Percentiles rank a stretch among this genome's conserved stretches.
Conservation (phyloP, 2,113 vertebrate species). For the Chaetura pelagica region DNA sequence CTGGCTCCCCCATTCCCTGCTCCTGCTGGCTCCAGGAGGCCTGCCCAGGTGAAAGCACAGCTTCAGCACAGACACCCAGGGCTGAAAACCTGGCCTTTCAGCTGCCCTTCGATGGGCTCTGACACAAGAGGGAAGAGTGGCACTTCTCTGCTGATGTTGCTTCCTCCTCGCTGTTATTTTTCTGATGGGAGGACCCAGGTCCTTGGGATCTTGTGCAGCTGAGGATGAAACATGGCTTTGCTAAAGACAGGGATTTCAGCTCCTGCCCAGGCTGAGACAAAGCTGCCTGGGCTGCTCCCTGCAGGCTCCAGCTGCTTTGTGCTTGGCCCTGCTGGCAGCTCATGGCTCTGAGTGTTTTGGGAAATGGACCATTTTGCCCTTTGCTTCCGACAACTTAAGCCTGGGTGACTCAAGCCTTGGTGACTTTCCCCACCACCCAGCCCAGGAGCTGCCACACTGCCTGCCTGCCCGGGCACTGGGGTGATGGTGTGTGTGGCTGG, state of each 20-base stretch:
- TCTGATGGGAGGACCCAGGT: neutral
- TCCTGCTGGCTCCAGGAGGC: neutral
- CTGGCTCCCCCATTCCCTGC: neutral
- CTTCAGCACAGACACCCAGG: neutral
- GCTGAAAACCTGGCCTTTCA: neutral
- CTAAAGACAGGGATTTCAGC: neutral
- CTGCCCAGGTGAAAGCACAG: neutral
- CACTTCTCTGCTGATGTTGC: neutral
- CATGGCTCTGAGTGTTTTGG: neutral
- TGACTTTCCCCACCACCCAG: neutral
- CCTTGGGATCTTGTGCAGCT: neutral
- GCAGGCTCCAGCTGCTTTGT: neutral
- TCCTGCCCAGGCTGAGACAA: neutral
- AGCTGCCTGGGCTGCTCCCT: neutral
- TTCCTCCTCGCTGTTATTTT: neutral
- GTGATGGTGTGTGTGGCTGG: fast-evolving
- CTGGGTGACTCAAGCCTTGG: neutral
- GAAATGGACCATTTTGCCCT: neutral
- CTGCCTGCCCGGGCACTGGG: neutral
- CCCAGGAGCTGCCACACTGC: too few relatives aligned
- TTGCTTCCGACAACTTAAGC: neutral
- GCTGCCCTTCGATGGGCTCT: neutral
- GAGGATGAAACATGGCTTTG: neutral
- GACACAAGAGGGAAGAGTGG: neutral
- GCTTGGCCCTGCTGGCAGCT: neutral